Evolutionary conservation across 1,140 invertebrate genomes (phyloP), one percentile per base, ranked within the genome.

Genomic region (Phymastichus coffea): DNA sequence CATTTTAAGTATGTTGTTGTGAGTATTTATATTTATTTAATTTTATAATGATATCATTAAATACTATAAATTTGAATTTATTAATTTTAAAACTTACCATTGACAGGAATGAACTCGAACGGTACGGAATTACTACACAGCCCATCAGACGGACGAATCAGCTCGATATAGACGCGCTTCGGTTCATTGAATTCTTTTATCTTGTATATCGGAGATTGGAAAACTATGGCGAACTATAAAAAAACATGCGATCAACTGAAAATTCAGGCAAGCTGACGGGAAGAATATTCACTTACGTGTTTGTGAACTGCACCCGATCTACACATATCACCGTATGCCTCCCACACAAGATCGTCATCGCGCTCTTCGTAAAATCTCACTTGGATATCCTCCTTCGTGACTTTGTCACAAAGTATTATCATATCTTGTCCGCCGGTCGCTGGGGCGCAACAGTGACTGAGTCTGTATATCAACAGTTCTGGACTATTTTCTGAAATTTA

Each of bases 381-480:
- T 70, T 91, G 84, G 63, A 97, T 94, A 74, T 98, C 95, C 80
- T 98, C 94, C 75, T 89, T 90, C 22, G 85, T 83, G 43, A 91
- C 87, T 84, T 96, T 96, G 77, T 97, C 95, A 80, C 94, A 97
- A 0, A 97, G 82, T 37, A 98, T 80, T 60, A 97, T 95, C 54
- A 98, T 88, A 68, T 95, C 91, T 67, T 88, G 88, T n/a, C 92
- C 92, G 43, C 95, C 95, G 44, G 85, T 83, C 1, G 90, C 90
- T 15, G 87, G 84, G 22, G 91, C 91, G 12, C 91, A 87, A 70
- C 85, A 90, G 70, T 91, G 87, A 74, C 90, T 93, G 52, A 97
- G 73, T 65, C 93, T 90, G 70, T 88, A 90, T 43, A 98, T 97
- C 9, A 88, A 85, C 49, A 98, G 81, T 74, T 97, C 94, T 65